Evolutionary conservation across 2,113 vertebrate species (phyloP).

Genomic region (Phylloscopus whistleri): DNA sequence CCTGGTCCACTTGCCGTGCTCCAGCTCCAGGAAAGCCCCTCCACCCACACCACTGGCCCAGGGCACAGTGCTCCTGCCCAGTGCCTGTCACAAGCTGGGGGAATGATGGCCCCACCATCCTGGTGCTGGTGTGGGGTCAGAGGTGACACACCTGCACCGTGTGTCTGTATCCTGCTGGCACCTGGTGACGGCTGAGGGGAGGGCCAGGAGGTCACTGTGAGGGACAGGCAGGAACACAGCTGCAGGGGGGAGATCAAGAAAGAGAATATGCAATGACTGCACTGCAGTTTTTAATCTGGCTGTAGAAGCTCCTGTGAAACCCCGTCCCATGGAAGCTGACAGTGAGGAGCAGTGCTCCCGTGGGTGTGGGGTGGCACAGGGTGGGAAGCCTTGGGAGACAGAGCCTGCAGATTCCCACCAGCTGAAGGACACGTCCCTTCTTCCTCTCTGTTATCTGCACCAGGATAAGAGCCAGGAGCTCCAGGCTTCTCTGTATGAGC

Average conservation of each 20-base stretch:
- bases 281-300: background rate
- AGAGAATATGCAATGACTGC: background rate
- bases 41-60: background rate
- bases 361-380: background rate
- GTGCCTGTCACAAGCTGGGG: rapidly evolving
- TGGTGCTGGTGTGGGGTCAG: background rate
- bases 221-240: background rate
- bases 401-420: background rate
- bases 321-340: background rate
- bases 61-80: background rate
- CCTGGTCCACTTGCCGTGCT: rapidly evolving
- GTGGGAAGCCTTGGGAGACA: rapidly evolving
- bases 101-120: rapidly evolving
- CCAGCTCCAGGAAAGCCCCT: rapidly evolving
- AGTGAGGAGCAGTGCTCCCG: background rate
- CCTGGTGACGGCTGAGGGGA: background rate
- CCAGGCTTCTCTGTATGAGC: background rate
- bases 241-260: background rate
- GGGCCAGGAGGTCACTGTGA: background rate
- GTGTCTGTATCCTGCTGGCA: rapidly evolving
- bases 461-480: background rate
- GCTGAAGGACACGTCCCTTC: background rate
- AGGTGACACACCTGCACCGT: background rate
- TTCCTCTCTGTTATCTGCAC: background rate
- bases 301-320: background rate